phyloP scores from a whole-genome alignment of 2,113 vertebrate genomes.

The Pelodiscus sinensis region DNA sequence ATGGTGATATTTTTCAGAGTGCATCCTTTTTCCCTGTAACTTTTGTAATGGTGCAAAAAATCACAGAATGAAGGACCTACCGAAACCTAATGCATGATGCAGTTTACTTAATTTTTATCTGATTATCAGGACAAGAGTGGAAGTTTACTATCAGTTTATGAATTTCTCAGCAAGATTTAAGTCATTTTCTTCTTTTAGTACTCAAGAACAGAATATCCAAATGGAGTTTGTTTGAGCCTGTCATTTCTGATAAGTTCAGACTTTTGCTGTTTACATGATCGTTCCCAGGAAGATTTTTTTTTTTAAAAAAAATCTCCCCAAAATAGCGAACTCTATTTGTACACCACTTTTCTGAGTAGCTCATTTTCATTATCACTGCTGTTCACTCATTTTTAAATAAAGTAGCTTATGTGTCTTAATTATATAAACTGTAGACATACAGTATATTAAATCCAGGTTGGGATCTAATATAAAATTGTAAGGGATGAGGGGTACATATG shows the following conservation, averaged over 20 bases:
- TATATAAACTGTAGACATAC: neutral
- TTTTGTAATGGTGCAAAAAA: no score
- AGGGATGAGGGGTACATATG: neutral
- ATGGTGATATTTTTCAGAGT: no score
- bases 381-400: neutral
- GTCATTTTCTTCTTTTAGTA: neutral
- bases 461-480: neutral
- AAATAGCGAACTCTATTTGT: neutral
- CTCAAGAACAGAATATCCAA: neutral
- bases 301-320: neutral
- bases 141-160: neutral
- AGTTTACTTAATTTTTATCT: neutral
- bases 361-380: neutral
- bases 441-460: neutral
- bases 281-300: neutral
- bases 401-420: neutral
- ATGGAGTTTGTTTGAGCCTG: neutral
- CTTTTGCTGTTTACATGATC: neutral
- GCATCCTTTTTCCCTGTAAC: no score
- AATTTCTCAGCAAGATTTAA: neutral
- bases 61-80: no score
- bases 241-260: neutral
- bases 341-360: neutral
- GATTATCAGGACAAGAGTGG: neutral
- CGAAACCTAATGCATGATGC: no score